Evolutionary conservation across 2,888 invertebrate genomes (phyloP).

Genomic region (Agrypnus murinus): DNA sequence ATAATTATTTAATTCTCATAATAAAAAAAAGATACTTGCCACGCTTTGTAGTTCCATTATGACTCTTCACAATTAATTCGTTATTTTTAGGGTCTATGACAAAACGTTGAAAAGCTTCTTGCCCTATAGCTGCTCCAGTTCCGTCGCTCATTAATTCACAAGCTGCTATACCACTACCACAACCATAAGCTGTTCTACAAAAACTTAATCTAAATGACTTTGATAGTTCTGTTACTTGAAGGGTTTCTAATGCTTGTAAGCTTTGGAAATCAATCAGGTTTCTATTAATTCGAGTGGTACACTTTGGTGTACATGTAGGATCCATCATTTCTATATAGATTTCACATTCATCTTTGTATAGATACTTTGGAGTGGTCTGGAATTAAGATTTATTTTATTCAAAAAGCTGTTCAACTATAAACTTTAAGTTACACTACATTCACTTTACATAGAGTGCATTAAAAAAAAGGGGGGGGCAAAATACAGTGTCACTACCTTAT

Average conservation of each 20-base stretch:
- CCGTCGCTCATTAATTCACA: conserved; percentile 26
- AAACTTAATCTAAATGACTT: conserved; percentile 32
- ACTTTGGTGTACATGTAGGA: conserved; percentile 16
- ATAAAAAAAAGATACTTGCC: conserved; percentile 23
- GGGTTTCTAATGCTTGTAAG: conserved; percentile 17
- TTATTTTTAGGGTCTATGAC: conserved; percentile 17
- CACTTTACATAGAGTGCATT: too few species aligned
- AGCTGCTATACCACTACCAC: conserved; percentile 14
- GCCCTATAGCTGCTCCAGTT: not conserved
- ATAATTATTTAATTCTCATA: not conserved
- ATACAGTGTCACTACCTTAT: too few species aligned
- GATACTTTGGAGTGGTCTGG: conserved; percentile 28
- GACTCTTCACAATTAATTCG: conserved; percentile 23
- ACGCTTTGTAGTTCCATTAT: conserved; percentile 2
- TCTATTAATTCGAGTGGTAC: conserved; percentile 25
- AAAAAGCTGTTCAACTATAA: too few species aligned
- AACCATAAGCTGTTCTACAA: conserved; percentile 30
- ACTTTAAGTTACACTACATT: too few species aligned
- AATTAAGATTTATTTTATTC: not conserved
- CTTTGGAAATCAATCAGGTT: conserved; percentile 34
- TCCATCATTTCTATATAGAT: conserved; percentile 28
- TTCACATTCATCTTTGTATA: conserved; percentile 37
- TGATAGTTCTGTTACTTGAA: conserved; percentile 16
- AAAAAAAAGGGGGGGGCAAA: too few species aligned
- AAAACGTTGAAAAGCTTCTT: conserved; percentile 18